Percentiles rank a stretch among this genome's conserved stretches.
Evolutionary conservation across 2,888 invertebrate genomes (phyloP).

Genomic region (Lapara coniferarum): DNA sequence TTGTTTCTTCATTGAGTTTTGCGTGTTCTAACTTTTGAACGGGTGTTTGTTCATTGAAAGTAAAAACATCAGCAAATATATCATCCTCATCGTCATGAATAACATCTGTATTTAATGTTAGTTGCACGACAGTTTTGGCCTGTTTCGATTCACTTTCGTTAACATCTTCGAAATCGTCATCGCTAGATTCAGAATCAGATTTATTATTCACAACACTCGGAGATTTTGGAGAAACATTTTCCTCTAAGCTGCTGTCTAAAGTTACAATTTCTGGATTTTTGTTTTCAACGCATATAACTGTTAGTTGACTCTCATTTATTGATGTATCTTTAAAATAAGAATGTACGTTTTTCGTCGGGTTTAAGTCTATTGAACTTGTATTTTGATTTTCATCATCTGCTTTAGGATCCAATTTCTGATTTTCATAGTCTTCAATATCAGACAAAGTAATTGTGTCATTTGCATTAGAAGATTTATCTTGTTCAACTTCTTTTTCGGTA

Average conservation of each 20-base stretch:
- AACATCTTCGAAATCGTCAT: slow-evolving; percentile 82
- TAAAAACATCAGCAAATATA: slow-evolving; percentile 89
- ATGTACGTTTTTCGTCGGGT: not conserved
- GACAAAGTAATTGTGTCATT: not conserved
- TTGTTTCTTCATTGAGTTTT: slow-evolving; percentile 3
- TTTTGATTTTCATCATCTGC: not conserved
- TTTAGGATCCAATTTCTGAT: not conserved
- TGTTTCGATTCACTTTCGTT: slow-evolving; percentile 61
- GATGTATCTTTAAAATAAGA: not conserved
- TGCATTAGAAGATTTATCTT: too few relatives aligned
- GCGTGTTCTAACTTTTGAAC: slow-evolving; percentile 25
- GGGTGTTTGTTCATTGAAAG: slow-evolving; percentile 32
- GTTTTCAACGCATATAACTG: slow-evolving; percentile 58
- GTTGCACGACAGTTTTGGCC: slow-evolving; percentile 72
- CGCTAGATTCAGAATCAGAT: slow-evolving; percentile 61
- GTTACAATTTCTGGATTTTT: slow-evolving; percentile 51
- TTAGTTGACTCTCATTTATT: slow-evolving; percentile 32
- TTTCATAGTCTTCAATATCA: slow-evolving; percentile 1
- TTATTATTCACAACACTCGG: not conserved
- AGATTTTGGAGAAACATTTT: not conserved
- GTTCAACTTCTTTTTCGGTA: not conserved
- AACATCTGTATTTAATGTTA: slow-evolving; percentile 67
- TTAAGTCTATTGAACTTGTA: not conserved
- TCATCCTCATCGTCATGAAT: slow-evolving; percentile 82
- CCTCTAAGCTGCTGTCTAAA: slow-evolving; percentile 45